phyloP scores from a whole-genome alignment of 2,888 invertebrate genomes.

The Isotomurus palustris region DNA sequence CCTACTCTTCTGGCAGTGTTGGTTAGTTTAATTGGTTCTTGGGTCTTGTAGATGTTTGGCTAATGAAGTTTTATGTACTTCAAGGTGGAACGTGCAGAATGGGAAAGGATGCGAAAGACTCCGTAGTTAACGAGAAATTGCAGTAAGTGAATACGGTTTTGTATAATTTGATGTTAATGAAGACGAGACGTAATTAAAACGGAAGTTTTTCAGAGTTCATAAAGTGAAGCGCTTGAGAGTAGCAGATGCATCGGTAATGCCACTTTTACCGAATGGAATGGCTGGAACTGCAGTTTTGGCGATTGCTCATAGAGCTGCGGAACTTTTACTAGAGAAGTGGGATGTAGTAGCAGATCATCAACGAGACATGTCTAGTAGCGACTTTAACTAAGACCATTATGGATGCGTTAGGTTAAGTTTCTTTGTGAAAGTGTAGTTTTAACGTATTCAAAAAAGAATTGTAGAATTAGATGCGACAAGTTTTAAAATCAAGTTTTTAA shows the following conservation, averaged over 20 bases:
- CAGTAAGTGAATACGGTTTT: neutral
- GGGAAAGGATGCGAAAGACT: conserved; percentile 3
- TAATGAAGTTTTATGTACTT: no score
- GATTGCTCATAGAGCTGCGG: conserved; percentile 3
- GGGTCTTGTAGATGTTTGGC: no score
- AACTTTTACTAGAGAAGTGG: neutral
- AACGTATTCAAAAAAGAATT: no score
- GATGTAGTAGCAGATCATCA: neutral
- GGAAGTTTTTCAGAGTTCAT: neutral
- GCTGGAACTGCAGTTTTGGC: neutral
- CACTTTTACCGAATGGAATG: neutral
- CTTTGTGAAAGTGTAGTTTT: no score
- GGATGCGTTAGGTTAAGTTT: no score
- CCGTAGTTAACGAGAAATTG: conserved; percentile 1
- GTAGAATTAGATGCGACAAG: no score
- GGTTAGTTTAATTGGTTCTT: no score
- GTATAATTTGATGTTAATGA: neutral
- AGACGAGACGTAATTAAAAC: neutral
- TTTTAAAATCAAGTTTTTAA: no score
- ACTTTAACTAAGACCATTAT: no score
- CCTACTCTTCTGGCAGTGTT: neutral
- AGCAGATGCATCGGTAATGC: conserved; percentile 4
- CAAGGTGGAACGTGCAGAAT: conserved; percentile 5
- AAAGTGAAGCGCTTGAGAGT: neutral
- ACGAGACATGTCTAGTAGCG: no score